A percentile compares a stretch with the other conserved stretches of the same genome.
phyloP scores from a whole-genome alignment of 2,113 vertebrate genomes.

The Cepphus grylle region DNA sequence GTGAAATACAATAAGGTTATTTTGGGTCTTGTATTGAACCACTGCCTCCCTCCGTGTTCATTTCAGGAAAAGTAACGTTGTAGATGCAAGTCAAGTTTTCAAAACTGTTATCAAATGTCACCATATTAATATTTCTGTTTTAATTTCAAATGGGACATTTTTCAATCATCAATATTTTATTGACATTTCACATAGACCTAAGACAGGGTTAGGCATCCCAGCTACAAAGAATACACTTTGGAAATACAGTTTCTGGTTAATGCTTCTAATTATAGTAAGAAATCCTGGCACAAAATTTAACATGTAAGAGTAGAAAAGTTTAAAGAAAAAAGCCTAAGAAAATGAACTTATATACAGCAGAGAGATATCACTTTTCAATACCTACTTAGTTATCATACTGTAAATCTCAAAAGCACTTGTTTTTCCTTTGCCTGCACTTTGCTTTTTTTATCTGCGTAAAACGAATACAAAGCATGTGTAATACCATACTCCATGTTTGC shows the following conservation, averaged over 20 bases:
- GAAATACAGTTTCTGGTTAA: not conserved
- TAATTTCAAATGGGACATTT: not conserved
- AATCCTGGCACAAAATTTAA: not conserved
- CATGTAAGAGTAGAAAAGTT: not conserved
- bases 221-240: not conserved
- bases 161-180: not conserved
- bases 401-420: not conserved
- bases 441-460: not conserved
- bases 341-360: not conserved
- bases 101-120: not conserved
- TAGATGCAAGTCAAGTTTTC: not conserved
- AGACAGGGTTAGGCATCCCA: not conserved
- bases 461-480: not conserved
- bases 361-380: not conserved
- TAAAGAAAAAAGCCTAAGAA: not conserved
- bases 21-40: not conserved
- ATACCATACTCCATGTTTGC: not conserved
- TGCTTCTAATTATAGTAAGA: not conserved
- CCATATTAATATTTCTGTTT: not conserved
- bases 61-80: not conserved
- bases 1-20: not conserved
- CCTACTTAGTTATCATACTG: not conserved
- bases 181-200: not conserved
- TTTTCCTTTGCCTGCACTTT: not conserved
- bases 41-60: not conserved